A percentile compares a stretch with the other conserved stretches of the same genome.
Evolutionary conservation across 2,113 vertebrate species (phyloP).

Genomic region (Lophotis ruficrista): DNA sequence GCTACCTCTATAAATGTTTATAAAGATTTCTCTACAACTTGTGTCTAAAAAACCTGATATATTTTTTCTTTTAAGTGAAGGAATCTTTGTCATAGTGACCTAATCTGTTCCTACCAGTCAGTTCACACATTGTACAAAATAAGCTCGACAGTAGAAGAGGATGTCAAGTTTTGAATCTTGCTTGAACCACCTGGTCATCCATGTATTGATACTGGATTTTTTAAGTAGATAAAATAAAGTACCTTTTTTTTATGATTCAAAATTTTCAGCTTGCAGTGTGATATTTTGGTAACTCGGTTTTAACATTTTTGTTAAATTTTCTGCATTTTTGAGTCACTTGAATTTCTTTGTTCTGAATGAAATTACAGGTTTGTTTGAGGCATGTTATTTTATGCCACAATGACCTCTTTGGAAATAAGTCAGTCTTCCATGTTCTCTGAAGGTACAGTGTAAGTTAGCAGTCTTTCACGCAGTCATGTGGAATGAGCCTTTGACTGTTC

Average conservation of each 20-base stretch:
- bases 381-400: not conserved
- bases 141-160: not conserved
- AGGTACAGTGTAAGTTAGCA: not conserved
- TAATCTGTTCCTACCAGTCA: not conserved
- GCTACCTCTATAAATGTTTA: not conserved
- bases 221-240: not conserved
- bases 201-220: not conserved
- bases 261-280: not conserved
- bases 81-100: not conserved
- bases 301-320: not conserved
- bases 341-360: not conserved
- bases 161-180: not conserved
- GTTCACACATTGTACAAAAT: not conserved
- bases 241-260: not conserved
- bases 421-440: not conserved
- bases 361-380: not conserved
- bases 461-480: not conserved
- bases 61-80: not conserved
- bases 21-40: not conserved
- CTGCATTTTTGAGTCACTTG: not conserved
- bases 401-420: not conserved
- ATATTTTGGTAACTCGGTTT: not conserved
- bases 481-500: not conserved
- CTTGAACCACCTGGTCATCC: not conserved
- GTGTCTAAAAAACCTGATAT: accelerated